Conservation (phyloP, 2,797 vertebrate species). For the Sternotherus odoratus region DNA sequence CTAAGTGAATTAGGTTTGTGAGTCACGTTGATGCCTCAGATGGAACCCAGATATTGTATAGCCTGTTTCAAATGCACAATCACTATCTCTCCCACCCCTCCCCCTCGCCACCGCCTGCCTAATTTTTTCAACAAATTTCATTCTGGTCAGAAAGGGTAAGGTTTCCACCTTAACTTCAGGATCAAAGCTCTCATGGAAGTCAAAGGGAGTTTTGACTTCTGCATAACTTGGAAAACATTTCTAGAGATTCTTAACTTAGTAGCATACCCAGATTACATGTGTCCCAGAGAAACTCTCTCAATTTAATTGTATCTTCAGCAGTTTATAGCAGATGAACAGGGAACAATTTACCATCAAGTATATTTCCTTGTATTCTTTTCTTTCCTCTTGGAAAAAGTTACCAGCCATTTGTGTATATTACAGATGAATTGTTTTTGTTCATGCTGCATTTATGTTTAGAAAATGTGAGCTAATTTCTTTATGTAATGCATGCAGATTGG, state of each 20-base stretch:
- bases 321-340: background rate
- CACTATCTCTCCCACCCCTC: background rate
- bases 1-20: background rate
- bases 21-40: background rate
- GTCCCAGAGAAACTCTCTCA: background rate
- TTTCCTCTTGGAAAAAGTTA: background rate
- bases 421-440: background rate
- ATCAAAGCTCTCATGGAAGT: background rate
- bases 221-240: background rate
- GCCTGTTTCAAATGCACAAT: background rate
- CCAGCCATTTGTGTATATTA: background rate
- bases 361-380: background rate
- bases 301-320: background rate
- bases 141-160: background rate
- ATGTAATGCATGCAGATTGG: conserved; percentile 89
- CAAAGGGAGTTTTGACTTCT: background rate
- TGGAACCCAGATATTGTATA: background rate
- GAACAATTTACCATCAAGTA: background rate
- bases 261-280: background rate
- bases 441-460: background rate
- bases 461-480: background rate
- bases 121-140: background rate
- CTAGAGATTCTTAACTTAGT: background rate
- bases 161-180: background rate
- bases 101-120: background rate